Base-by-base conservation (phyloP, 23 tunicate species). In the Ascidia mentula region DNA sequence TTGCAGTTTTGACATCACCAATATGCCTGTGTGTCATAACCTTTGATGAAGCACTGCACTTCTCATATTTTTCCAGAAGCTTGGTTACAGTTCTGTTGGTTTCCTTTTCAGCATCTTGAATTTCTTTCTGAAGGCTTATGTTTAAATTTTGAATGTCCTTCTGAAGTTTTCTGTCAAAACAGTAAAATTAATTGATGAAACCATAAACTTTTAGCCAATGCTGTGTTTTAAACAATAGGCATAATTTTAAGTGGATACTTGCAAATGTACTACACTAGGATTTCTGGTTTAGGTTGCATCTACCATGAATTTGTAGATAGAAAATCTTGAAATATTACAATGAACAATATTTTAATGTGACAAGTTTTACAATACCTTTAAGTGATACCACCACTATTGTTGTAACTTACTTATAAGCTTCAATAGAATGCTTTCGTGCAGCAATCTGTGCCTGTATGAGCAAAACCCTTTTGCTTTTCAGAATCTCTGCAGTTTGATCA, bases 21-120 rank as follows among this genome's bases (percentile, higher is more conserved):
- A 37, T 36, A 71, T 89, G 95, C 32, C 79, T 38, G 18, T 26
- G 69, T 0, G 78, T 13, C 20, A 89, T n/a, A 0, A 86, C 88
- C 37, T 74, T 79, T 32, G 88, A 46, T 17, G 88, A 88, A 30
- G 80, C 24, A 28, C 81, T 79, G 88, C 84, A 89, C n/a, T 84
- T 79, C 79, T 89, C 88, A 79, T 85, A 89, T 73, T 80, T 89
- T 69, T 89, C 95, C 0, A 89, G 85, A 36, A 89, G 65, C 40
- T 79, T 34, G 15, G 95, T 89, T 37, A 83, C 88, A 36, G 45
- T n/a, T 35, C 65, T 40, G 45, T 85, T 86, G 4, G 89, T 65
- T 31, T 69, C 31, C 26, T 35, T 60, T 40, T 85, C 89, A 18
- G 37, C 32, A 4, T 34, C 78, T 8, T 24, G 40, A 6, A 85